phyloP scores from a whole-genome alignment of 2,113 vertebrate genomes.

The Hirundichthys speculiger region DNA sequence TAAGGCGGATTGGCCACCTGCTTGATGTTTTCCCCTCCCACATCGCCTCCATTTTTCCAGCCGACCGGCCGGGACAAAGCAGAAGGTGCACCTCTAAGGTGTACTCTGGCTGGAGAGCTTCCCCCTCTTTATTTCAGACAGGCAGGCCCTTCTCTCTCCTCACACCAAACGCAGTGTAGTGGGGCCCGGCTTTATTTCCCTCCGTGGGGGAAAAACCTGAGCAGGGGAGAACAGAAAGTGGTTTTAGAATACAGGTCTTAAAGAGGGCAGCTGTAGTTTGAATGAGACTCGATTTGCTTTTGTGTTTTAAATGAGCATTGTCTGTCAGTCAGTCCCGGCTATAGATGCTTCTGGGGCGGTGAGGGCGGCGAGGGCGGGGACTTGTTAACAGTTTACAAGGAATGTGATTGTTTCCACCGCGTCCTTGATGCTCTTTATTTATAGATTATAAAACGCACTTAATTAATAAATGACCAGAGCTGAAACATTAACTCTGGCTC shows the following conservation, averaged over 20 bases:
- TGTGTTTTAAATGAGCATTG: slow-evolving; percentile 98
- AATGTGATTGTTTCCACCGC: no score
- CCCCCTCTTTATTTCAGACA: slow-evolving; percentile 78
- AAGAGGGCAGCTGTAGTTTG: slow-evolving; percentile 97
- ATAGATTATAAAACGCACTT: no score
- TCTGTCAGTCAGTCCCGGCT: slow-evolving; percentile 82
- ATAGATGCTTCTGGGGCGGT: slow-evolving; percentile 33
- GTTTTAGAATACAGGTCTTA: slow-evolving; percentile 88
- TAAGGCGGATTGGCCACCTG: slow-evolving; percentile 84
- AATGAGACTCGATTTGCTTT: slow-evolving; percentile 93
- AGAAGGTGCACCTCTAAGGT: slow-evolving; percentile 89
- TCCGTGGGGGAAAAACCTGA: slow-evolving; percentile 87
- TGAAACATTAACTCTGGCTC: no score
- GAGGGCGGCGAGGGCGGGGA: slow-evolving; percentile 30
- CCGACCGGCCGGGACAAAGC: slow-evolving; percentile 87
- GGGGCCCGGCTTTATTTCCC: slow-evolving; percentile 87
- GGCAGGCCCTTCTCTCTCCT: slow-evolving; percentile 85
- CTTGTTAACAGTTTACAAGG: neutral
- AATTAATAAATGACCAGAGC: no score
- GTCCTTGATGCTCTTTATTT: no score
- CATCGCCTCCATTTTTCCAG: slow-evolving; percentile 84
- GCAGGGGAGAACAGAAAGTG: slow-evolving; percentile 87
- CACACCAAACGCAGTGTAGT: slow-evolving; percentile 86
- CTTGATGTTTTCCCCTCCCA: slow-evolving; percentile 89
- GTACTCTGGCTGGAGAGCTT: slow-evolving; percentile 85